Evolutionary conservation across 2,797 vertebrate genomes (phyloP).

Genomic region (Pyrocephalus nanus): DNA sequence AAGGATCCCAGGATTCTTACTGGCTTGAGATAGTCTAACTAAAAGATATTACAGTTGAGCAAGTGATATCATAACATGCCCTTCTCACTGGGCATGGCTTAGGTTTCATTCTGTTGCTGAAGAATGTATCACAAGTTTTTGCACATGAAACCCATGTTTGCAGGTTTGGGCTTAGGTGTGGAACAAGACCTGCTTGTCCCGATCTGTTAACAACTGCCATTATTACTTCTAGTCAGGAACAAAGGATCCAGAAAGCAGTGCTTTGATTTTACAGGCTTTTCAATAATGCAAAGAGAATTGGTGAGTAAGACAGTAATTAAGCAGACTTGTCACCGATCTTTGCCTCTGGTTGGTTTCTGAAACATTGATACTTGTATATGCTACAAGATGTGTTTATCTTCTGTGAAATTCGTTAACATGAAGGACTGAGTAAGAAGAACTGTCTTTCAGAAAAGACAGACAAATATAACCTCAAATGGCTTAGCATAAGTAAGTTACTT

Average conservation of each 20-base stretch:
- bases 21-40: background rate
- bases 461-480: background rate
- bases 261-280: background rate
- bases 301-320: background rate
- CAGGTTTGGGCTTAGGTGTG: background rate
- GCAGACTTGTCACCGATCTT: background rate
- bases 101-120: background rate
- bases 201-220: background rate
- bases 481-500: background rate
- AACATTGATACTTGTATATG: rapidly evolving
- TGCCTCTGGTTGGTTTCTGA: background rate
- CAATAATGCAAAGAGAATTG: background rate
- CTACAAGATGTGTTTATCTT: background rate
- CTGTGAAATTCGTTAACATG: background rate
- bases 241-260: background rate
- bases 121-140: background rate
- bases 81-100: background rate
- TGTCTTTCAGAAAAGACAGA: background rate
- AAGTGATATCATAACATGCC: background rate
- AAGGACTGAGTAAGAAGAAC: background rate
- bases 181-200: background rate
- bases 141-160: background rate
- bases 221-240: background rate
- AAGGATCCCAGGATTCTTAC: background rate
- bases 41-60: background rate